Percentiles rank a stretch among this genome's conserved stretches.
phyloP scores from a whole-genome alignment of 2,113 vertebrate genomes.

The Genyomyrus donnyi region DNA sequence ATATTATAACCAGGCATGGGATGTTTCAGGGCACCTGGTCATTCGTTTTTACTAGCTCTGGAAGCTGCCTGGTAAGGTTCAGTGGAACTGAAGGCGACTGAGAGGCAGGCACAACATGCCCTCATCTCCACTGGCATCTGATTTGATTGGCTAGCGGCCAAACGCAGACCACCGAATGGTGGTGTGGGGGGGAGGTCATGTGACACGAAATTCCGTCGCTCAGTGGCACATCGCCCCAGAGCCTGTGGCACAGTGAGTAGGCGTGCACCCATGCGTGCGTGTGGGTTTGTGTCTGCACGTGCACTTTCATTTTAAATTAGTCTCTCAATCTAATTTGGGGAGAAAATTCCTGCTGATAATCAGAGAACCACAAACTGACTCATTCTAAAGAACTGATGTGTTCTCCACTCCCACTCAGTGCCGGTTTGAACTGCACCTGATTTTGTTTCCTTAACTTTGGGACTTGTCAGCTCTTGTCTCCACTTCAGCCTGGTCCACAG shows the following conservation, averaged over 20 bases:
- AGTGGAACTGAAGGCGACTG: not conserved
- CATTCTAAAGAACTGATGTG: not conserved
- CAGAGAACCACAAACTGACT: not conserved
- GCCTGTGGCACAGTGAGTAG: not conserved
- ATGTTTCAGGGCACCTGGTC: not conserved
- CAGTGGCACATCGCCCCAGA: not conserved
- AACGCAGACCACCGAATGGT: not conserved
- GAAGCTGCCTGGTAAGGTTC: not conserved
- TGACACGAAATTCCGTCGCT: not conserved
- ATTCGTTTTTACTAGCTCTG: not conserved
- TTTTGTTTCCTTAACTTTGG: not conserved
- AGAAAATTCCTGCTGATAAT: not conserved
- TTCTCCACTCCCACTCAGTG: not conserved
- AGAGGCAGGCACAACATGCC: not conserved
- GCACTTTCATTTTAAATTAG: not conserved
- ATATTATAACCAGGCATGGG: not conserved
- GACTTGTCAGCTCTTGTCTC: not conserved
- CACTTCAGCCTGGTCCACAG: not conserved
- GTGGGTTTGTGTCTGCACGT: slow-evolving; percentile 3
- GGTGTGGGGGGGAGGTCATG: not conserved
- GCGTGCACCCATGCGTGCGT: not conserved
- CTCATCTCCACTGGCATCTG: not conserved
- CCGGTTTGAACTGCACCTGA: not conserved
- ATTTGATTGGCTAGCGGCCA: not conserved
- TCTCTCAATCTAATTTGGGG: not conserved